Base-by-base conservation (phyloP, 2,113 vertebrate genomes). In the Pseudonaja textilis region DNA sequence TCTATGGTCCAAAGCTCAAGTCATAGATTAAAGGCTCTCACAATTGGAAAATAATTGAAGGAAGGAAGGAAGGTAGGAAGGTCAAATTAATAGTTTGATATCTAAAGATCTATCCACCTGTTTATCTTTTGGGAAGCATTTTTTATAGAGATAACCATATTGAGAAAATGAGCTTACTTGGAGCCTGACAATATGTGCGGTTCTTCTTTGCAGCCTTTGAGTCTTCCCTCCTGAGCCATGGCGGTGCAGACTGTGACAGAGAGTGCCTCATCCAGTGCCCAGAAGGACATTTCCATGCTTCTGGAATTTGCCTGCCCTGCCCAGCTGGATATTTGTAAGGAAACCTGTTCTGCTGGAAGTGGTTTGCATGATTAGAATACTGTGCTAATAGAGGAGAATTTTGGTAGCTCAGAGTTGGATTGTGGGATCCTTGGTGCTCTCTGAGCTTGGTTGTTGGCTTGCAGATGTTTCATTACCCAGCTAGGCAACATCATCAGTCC, bases 281-380 rank as follows among this genome's bases (percentile, higher is more conserved):
- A 3, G 93, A 95, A 91, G 98, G 98, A 52, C 96, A 95, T 87
- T 98, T 98, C 95, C 97, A 98, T 90, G 90, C 94, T 2, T 94
- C 97, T 89, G 96, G 97, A 11, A 96, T 97, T 94, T 98, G 98
- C 95, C 94, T 98, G 81, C 97, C 98, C 89, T 99, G 98, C 85
- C 98, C 98, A 0, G 85, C 94, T 1, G 98, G 98, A 29, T 98
- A 98, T 96, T 98, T 98, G 98, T 99, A 97, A 98, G 98, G 96
- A n/a, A 47, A 57, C 6, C 22, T 14, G 39, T 74, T 87, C 88
- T 26, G 25, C 61, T 47, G 20, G 0, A 42, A 20, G 47, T 88
- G 22, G 34, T 81, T 50, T 69, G 25, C 90, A 20, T 6, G 23
- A 11, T 7, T 4, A 57, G 20, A 2, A 39, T 59, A 0, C 54